A percentile compares a stretch with the other conserved stretches of the same genome.
phyloP scores from a whole-genome alignment of 2,797 vertebrate genomes.

The Gymnothorax javanicus region DNA sequence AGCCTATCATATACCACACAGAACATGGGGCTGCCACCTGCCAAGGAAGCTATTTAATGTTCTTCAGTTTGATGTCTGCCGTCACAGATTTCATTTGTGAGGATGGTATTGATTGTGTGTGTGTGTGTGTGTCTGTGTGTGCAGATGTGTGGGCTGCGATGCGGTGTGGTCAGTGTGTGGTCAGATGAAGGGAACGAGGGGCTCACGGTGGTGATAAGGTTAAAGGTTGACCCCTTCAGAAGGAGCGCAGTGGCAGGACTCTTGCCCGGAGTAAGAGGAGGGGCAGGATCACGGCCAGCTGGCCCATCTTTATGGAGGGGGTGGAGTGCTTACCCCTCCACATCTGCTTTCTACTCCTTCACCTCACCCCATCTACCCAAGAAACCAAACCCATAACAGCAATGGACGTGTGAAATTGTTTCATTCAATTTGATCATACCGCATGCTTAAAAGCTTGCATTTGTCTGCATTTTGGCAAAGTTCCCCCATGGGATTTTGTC shows the following conservation, averaged over 20 bases:
- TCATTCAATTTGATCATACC: not conserved
- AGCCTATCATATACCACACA: not conserved
- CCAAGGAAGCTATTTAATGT: not conserved
- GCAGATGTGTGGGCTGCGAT: not conserved
- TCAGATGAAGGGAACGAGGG: not conserved
- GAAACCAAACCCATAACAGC: not conserved
- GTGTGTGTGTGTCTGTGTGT: conserved; percentile 1
- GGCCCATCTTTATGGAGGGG: conserved; percentile 60
- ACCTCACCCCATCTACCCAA: conserved; percentile 41
- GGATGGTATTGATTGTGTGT: conserved; percentile 28
- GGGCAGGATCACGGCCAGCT: conserved; percentile 72
- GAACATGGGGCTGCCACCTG: not conserved
- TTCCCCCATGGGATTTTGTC: not conserved
- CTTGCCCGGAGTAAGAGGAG: conserved; percentile 46
- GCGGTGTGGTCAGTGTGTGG: not conserved
- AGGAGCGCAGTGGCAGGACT: conserved; percentile 59
- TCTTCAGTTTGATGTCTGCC: not conserved
- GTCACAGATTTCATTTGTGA: not conserved
- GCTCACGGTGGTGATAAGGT: conserved; percentile 22
- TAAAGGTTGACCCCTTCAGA: conserved; percentile 49
- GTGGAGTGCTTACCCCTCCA: conserved; percentile 39
- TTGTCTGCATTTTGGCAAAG: not conserved
- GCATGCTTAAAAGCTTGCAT: not conserved
- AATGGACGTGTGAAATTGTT: not conserved
- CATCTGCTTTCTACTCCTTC: conserved; percentile 51